Base-by-base conservation (phyloP, 2,888 invertebrate species). In the Parthenolecanium corni region DNA sequence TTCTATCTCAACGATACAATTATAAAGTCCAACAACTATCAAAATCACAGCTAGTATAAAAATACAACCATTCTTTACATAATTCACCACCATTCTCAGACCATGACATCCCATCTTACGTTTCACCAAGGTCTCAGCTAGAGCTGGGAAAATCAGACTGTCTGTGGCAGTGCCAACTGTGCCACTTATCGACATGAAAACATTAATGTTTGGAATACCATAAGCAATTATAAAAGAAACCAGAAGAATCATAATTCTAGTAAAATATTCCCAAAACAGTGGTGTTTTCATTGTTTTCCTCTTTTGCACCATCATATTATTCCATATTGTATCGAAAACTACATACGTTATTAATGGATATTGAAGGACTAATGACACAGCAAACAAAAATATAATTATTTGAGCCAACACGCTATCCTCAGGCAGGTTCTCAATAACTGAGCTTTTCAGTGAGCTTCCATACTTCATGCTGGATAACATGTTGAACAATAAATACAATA, bases 81-180 rank as follows among this genome's bases (percentile, higher is more conserved):
- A 20, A 11, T 31, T n/a, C 3, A 38, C 5, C 11, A n/a, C 25
- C 5, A 51, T 31, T 31, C 40, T 40, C 12, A 16, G n/a, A 12
- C 16, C 31, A n/a, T 40, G 38, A 5, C 49, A 21, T 38, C 12
- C 6, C 18, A 14, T 25, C 2, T 38, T 23, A 18, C 47, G 49
- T 16, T 6, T 20, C 2, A 87, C 85, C 73, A 86, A 84, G 67
- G 85, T 80, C 71, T 94, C 87, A 68, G 94, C 88, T 66, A 90
- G 76, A 0, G 61, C 61, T 14, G 61, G 61, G 18, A 61, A 20
- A 20, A 61, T 61, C 51, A 61, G 25, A 16, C 61, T 61, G n/a
- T 61, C 61, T 12, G 49, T 38, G 11, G 61, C 61, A 1, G 49
- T 61, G 11, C 61, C 61, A 2, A 61, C 38, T 31, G 61, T 61